These are phyloP conservation scores for Lepilemur ruficaudatus DNA, from an alignment of 2,797 vertebrate species.

Conservation along the genomic window DNA sequence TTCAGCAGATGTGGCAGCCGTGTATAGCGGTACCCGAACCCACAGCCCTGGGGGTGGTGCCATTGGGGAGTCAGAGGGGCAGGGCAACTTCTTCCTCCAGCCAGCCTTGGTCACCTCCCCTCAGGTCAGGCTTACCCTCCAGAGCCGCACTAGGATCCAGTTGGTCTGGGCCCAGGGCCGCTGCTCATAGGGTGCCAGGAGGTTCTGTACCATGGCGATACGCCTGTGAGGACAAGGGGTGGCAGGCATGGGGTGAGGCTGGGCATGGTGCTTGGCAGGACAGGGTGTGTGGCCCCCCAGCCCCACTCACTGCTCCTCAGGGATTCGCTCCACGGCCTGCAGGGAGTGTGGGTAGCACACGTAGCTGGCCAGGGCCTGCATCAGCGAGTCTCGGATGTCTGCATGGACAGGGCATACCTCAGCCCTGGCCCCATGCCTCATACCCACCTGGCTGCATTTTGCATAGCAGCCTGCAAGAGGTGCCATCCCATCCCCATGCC, in stretches of 20 bases:
- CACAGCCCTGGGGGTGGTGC: constrained; percentile 90
- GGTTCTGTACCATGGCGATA: constrained; percentile 96
- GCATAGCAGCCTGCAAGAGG: not conserved
- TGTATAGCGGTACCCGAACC: constrained; percentile 98
- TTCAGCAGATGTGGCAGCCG: constrained; percentile 97
- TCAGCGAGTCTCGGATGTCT: constrained; percentile 99
- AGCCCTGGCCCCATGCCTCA: not conserved
- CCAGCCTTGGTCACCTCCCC: not conserved
- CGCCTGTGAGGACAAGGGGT: constrained; percentile 83
- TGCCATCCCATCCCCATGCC: not conserved
- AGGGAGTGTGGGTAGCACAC: constrained; percentile 98
- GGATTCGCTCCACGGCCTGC: constrained; percentile 95
- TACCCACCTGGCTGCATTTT: not conserved
- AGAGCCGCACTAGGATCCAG: constrained; percentile 98
- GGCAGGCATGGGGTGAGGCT: not conserved
- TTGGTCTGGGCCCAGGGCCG: constrained; percentile 99
- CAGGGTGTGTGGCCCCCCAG: accelerated
- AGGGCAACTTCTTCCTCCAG: not conserved
- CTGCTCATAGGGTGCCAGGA: constrained; percentile 97
- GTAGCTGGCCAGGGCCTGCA: constrained; percentile 98
- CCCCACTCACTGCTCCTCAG: constrained; percentile 95
- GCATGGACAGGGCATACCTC: constrained; percentile 14
- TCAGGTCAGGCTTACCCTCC: constrained; percentile 88
- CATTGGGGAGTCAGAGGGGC: not conserved
- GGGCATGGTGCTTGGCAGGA: not conserved